Percentiles rank a stretch among this genome's conserved stretches.
Evolutionary conservation across 2,797 vertebrate genomes (phyloP).

Genomic region (Labroides dimidiatus): DNA sequence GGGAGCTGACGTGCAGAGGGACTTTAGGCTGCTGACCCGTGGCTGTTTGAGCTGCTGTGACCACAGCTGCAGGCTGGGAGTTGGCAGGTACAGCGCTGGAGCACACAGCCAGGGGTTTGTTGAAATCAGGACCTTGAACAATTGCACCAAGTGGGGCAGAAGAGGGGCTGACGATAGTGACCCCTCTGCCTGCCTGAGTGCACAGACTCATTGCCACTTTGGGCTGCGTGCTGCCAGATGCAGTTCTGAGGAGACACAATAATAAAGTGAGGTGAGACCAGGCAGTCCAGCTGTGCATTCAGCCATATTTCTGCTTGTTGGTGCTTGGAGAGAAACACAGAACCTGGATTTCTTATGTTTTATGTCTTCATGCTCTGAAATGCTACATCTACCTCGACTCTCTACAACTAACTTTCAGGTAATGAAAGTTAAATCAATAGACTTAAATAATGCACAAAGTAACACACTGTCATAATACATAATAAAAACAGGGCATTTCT

Average conservation of each 20-base stretch:
- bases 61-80: conserved; percentile 84
- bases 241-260: conserved; percentile 78
- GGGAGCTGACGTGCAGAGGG: conserved; percentile 91
- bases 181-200: conserved; percentile 87
- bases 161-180: conserved; percentile 90
- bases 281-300: too few species aligned
- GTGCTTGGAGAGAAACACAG: too few species aligned
- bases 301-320: too few species aligned
- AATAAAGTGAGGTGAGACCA: background rate
- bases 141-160: conserved; percentile 79
- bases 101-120: conserved; percentile 81
- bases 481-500: too few species aligned
- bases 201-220: conserved; percentile 90
- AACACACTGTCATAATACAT: too few species aligned
- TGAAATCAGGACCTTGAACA: conserved; percentile 77
- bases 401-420: too few species aligned
- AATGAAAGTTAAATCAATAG: too few species aligned
- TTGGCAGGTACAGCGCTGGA: conserved; percentile 70
- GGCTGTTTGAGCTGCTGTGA: conserved; percentile 90
- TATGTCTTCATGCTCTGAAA: too few species aligned
- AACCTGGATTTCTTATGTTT: too few species aligned
- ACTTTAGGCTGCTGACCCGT: conserved; percentile 92
- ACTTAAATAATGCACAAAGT: too few species aligned
- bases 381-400: too few species aligned
- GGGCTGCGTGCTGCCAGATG: conserved; percentile 87